Base-by-base conservation (phyloP, 2,113 vertebrate genomes). In the Suncus etruscus region DNA sequence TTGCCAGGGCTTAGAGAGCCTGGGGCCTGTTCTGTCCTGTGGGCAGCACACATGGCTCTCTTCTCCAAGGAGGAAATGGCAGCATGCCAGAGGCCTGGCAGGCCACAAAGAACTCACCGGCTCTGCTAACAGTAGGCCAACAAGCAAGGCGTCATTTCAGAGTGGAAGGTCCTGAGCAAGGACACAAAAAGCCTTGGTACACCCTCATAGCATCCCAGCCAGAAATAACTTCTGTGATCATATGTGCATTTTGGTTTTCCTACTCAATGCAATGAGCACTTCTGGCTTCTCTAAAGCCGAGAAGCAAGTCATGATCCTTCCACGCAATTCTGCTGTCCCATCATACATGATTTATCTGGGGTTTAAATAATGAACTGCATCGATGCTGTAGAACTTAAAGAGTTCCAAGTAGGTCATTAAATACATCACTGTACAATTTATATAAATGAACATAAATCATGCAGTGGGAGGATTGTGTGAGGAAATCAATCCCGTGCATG, bases 391-490 rank as follows among this genome's bases (percentile, higher is more conserved):
- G 96, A 94, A 97, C 96, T 96, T 93, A 95, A 31, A 93, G 92
- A 48, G 15, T 83, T 96, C 95, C 47, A 93, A 95, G 90, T 85
- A 93, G 95, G 95, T 95, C 94, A 92, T 96, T 96, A 95, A 92
- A 97, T 96, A 97, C 97, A 96, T 96, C 95, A 93, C 91, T 84
- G 86, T 91, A 93, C 97, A 96, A 97, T 94, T 97, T 95, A 97
- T 96, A 96, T 78, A 94, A 96, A 96, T 89, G 83, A 97, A 95
- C 83, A 65, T 88, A 94, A 94, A 94, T 96, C 90, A 86, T 91
- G 86, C 47, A 68, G 63, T 85, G 61, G 93, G 92, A 95, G 85
- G 87, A 90, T 95, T 96, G 96, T 89, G 92, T 32, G 65, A 84
- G 74, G 85, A 95, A 93, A 96, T 94, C 81, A 89, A 87, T 95